phyloP scores from a whole-genome alignment of 2,113 vertebrate genomes.

The Ophiodon elongatus region DNA sequence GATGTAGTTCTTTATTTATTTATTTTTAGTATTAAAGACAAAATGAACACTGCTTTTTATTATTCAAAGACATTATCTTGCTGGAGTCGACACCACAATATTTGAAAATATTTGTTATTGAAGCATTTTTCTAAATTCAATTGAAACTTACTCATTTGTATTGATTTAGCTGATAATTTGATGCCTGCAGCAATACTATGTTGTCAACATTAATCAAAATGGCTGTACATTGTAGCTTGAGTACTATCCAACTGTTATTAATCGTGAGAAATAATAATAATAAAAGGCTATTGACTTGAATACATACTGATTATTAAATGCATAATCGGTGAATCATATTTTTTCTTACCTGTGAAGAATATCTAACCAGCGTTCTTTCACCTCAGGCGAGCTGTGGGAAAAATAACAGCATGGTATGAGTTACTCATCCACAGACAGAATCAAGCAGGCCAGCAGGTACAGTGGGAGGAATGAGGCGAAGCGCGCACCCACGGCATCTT shows the following conservation, averaged over 20 bases:
- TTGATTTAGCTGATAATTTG: not conserved
- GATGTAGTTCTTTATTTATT: not conserved
- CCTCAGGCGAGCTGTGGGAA: slow-evolving; percentile 80
- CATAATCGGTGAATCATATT: not conserved
- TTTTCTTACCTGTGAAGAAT: slow-evolving; percentile 87
- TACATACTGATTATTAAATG: not conserved
- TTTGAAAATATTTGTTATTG: not conserved
- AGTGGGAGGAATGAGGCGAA: slow-evolving; percentile 67
- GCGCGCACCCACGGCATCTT: slow-evolving; percentile 49
- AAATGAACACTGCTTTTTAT: not conserved
- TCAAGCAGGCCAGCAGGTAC: not conserved
- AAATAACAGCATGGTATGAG: slow-evolving; percentile 83
- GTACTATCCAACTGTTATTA: not conserved
- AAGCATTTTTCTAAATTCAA: not conserved
- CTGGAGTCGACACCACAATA: not conserved
- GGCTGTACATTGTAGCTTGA: not conserved
- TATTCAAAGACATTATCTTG: not conserved
- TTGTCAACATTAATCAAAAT: slow-evolving; percentile 1
- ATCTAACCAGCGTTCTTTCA: slow-evolving; percentile 88
- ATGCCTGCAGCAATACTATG: not conserved
- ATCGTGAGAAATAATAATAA: not conserved
- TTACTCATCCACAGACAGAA: slow-evolving; percentile 76
- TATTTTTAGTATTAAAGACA: not conserved
- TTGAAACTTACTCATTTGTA: not conserved
- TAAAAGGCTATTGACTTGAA: not conserved